Evolutionary conservation across 2,797 vertebrate species (phyloP).

Genomic region (Typhlichthys subterraneus): DNA sequence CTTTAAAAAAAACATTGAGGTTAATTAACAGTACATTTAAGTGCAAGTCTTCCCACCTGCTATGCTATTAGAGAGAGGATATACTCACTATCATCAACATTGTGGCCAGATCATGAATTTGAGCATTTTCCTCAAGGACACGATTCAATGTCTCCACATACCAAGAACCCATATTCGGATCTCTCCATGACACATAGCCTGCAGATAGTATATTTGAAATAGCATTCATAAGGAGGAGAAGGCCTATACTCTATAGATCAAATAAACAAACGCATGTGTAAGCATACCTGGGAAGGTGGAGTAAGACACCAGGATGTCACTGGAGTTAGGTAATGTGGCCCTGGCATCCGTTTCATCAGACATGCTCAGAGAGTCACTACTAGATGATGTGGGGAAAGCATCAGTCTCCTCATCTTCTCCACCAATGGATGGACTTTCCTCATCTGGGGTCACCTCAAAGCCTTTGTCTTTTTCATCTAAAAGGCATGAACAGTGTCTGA

Average conservation of each 20-base stretch:
- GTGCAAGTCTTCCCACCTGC: not conserved
- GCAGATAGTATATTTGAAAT: constrained; percentile 25
- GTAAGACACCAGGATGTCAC: constrained; percentile 95
- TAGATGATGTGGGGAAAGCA: constrained; percentile 78
- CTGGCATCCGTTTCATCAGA: constrained; percentile 83
- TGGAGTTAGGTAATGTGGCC: constrained; percentile 84
- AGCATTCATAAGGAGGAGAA: not conserved
- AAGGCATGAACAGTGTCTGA: not conserved
- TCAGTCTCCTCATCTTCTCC: constrained; percentile 76
- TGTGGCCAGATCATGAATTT: constrained; percentile 75
- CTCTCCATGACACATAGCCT: constrained; percentile 96
- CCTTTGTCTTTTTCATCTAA: constrained; percentile 86
- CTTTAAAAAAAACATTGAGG: too few relatives aligned
- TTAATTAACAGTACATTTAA: too few relatives aligned
- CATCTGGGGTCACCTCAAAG: constrained; percentile 76
- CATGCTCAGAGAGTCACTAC: constrained; percentile 63
- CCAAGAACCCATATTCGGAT: constrained; percentile 83
- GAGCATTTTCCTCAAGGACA: constrained; percentile 78
- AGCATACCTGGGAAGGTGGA: constrained; percentile 91
- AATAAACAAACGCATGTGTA: not conserved
- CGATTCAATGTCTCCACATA: constrained; percentile 86
- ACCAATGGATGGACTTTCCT: constrained; percentile 40
- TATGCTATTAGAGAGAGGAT: not conserved
- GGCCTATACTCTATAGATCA: not conserved
- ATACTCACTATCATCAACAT: constrained; percentile 85